Evolutionary conservation across 2,113 vertebrate species (phyloP).

Genomic region (Gorsachius goisagi): DNA sequence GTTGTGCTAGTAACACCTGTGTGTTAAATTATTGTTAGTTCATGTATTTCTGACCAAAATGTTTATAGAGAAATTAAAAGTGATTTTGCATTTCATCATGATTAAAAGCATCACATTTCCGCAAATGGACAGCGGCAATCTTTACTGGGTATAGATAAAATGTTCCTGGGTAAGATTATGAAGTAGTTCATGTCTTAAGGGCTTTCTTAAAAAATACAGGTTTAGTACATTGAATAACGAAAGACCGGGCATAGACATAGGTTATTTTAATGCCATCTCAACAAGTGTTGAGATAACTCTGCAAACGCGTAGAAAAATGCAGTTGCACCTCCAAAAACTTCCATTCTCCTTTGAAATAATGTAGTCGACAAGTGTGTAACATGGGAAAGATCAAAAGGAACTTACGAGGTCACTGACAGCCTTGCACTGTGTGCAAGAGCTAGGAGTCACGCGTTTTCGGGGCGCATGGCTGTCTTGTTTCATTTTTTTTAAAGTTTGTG

Average conservation of each 20-base stretch:
- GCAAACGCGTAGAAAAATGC: not conserved
- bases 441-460: fast-evolving
- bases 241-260: not conserved
- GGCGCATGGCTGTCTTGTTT: not conserved
- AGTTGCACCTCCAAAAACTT: not conserved
- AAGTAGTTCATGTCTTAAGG: not conserved
- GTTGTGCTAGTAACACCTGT: not conserved
- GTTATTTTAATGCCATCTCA: not conserved
- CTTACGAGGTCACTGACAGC: not conserved
- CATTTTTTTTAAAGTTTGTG: fast-evolving
- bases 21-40: not conserved
- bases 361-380: not conserved
- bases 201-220: not conserved
- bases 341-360: not conserved
- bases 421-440: not conserved
- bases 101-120: not conserved
- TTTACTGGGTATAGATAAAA: not conserved
- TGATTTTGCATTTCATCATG: not conserved
- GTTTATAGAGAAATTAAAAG: not conserved
- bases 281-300: not conserved
- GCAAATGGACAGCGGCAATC: not conserved
- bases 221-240: not conserved
- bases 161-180: not conserved
- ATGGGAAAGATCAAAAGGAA: not conserved
- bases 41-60: not conserved